A percentile compares a stretch with the other conserved stretches of the same genome.
Conservation (phyloP, 2,113 vertebrate species). For the Hippocampus guttulatus region DNA sequence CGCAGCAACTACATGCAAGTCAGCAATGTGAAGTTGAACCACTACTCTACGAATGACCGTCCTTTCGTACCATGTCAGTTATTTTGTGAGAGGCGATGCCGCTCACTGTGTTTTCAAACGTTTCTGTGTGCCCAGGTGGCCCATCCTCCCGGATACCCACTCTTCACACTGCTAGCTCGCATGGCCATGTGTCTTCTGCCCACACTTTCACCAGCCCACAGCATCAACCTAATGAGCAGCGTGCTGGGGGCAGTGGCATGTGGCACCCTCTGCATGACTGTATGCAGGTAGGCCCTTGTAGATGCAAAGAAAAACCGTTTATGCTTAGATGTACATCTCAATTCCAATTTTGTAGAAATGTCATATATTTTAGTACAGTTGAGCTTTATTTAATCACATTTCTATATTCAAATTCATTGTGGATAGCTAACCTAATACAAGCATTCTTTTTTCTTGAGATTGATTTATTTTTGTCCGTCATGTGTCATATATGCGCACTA, state of each 20-base stretch:
- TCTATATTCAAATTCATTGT: too few species aligned
- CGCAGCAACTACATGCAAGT: background rate
- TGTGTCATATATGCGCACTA: too few species aligned
- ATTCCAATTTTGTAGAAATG: background rate
- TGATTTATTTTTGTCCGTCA: too few species aligned
- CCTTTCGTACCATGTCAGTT: background rate
- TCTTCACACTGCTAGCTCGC: constrained; percentile 86
- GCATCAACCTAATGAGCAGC: constrained; percentile 83
- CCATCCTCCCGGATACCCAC: constrained; percentile 93
- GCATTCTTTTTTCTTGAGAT: too few species aligned
- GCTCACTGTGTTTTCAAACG: background rate
- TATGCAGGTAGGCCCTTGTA: constrained; percentile 81
- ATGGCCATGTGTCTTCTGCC: constrained; percentile 74
- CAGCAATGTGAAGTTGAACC: background rate
- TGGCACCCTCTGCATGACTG: constrained; percentile 82
- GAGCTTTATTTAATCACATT: background rate
- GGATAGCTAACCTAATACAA: too few species aligned
- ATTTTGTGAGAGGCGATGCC: background rate
- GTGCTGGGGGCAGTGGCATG: constrained; percentile 83
- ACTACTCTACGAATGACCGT: background rate
- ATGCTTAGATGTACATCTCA: background rate
- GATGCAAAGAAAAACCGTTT: background rate
- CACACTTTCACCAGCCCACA: constrained; percentile 78
- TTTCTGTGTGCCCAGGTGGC: constrained; percentile 77
- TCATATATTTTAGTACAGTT: background rate